Conservation (phyloP, 2,113 vertebrate genomes). For the Acrocephalus kingi region DNA sequence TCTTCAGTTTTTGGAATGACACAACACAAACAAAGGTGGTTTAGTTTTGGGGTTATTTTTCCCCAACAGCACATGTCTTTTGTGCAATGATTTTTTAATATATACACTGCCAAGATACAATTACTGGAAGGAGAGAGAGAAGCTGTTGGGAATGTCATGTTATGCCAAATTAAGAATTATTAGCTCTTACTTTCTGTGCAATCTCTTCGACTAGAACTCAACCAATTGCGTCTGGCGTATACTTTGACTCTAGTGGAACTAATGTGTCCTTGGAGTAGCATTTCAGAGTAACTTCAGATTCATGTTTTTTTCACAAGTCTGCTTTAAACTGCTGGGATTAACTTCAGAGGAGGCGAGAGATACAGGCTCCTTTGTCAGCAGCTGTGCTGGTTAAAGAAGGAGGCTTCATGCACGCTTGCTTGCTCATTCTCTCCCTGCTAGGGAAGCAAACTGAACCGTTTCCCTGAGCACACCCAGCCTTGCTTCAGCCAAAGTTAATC, state of each 20-base stretch:
- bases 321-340: conserved; percentile 49
- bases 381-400: not conserved
- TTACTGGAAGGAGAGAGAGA: conserved; percentile 29
- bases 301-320: not conserved
- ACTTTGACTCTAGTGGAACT: conserved; percentile 55
- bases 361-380: conserved; percentile 31
- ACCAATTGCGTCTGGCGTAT: conserved; percentile 5
- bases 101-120: not conserved
- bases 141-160: conserved; percentile 31
- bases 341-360: conserved; percentile 40
- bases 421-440: not conserved
- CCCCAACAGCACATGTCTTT: not conserved
- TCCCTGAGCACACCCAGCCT: not conserved
- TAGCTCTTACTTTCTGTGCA: conserved; percentile 47
- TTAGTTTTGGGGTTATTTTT: not conserved
- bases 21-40: conserved; percentile 19
- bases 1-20: not conserved
- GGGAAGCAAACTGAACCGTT: not conserved
- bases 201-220: not conserved
- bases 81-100: conserved; percentile 1
- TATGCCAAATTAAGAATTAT: conserved; percentile 60
- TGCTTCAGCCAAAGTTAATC: not conserved
- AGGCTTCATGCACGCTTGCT: not conserved
- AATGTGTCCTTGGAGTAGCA: conserved; percentile 51
- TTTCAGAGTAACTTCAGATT: conserved; percentile 50